Conservation (phyloP, 2,888 invertebrate species). For the Macrophya annulata region DNA sequence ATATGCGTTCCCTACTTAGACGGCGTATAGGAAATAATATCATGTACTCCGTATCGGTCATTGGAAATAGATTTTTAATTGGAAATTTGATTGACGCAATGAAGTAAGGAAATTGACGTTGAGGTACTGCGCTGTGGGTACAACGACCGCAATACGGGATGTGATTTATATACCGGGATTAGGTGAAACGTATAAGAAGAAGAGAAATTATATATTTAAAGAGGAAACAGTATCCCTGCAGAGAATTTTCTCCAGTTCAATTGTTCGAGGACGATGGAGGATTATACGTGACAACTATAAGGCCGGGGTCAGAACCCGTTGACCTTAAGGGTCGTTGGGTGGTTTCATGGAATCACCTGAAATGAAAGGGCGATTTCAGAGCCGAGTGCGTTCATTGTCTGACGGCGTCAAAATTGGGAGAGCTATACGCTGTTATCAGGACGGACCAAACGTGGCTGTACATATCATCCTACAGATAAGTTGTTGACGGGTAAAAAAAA, state of each 20-base stretch:
- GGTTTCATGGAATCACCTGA: conserved; percentile 35
- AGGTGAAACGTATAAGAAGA: neutral
- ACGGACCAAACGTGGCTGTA: conserved; percentile 17
- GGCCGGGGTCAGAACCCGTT: conserved; percentile 14
- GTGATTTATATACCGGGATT: neutral
- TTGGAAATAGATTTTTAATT: neutral
- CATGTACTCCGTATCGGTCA: neutral
- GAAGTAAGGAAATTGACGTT: no score
- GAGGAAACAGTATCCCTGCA: neutral
- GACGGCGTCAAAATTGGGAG: conserved; percentile 31
- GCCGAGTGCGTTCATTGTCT: conserved; percentile 46
- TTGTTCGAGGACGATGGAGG: neutral
- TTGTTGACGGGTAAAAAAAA: neutral
- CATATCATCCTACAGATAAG: neutral
- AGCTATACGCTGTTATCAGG: conserved; percentile 13
- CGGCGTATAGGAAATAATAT: neutral
- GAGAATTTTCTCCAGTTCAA: neutral
- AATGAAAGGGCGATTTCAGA: conserved; percentile 46
- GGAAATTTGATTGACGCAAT: neutral
- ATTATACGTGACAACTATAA: conserved; percentile 23
- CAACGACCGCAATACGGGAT: neutral
- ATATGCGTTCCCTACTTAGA: neutral
- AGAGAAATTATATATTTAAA: neutral
- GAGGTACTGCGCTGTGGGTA: no score
- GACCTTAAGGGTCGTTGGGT: conserved; percentile 37